These are phyloP conservation scores for Pollenia griseotomentosa DNA, from an alignment of 2,888 invertebrate genomes.

Conservation along the genomic window DNA sequence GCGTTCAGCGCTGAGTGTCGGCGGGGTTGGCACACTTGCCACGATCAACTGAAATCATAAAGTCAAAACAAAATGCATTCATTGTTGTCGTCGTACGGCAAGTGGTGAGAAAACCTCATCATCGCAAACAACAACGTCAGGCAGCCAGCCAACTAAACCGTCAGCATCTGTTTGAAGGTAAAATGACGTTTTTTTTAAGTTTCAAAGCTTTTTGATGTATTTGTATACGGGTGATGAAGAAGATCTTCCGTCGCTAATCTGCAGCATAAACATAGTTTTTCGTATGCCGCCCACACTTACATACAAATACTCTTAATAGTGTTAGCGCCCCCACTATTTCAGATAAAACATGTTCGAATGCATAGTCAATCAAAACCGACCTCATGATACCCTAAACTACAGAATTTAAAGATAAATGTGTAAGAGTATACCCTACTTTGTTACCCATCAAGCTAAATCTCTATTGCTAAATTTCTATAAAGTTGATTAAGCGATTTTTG, in stretches of 20 bases:
- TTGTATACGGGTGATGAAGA: background rate
- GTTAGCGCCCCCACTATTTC: conserved; percentile 26
- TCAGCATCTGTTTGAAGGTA: conserved; percentile 23
- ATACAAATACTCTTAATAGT: background rate
- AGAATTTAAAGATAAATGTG: too few species aligned
- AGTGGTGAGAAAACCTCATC: conserved; percentile 38
- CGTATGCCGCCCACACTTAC: background rate
- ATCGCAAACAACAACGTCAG: conserved; percentile 34
- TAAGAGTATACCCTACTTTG: too few species aligned
- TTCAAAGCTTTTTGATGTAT: conserved; percentile 26
- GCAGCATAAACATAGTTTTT: conserved; percentile 28
- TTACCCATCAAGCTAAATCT: too few species aligned
- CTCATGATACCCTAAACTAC: too few species aligned
- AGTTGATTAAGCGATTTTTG: too few species aligned
- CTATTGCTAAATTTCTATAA: too few species aligned
- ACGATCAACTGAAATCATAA: conserved; percentile 69
- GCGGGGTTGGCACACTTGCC: conserved; percentile 62
- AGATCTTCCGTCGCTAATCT: conserved; percentile 21
- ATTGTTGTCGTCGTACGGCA: conserved; percentile 33
- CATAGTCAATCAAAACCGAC: too few species aligned
- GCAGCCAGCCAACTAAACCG: conserved; percentile 6
- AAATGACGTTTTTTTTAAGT: conserved; percentile 11
- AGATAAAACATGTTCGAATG: too few species aligned
- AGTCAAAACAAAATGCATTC: conserved; percentile 52
- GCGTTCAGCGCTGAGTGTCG: conserved; percentile 18